Base-by-base conservation (phyloP, 1,140 invertebrate genomes). In the Spodoptera frugiperda region DNA sequence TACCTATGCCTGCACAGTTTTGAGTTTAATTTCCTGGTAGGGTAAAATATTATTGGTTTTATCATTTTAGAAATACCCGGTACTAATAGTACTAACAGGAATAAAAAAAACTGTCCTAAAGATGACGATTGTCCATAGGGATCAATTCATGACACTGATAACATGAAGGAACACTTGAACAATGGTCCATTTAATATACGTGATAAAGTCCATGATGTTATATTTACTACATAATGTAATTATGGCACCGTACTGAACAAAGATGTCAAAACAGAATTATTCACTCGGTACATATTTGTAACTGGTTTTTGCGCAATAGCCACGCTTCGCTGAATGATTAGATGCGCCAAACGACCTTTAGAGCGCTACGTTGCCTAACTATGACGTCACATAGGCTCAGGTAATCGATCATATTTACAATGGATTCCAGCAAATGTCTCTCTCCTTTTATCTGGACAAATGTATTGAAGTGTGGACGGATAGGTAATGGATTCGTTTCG, bases 291-390 rank as follows among this genome's bases (percentile, higher is more conserved):
- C 71, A 55, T 73, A 73, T 65, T 78, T 77, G 70, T 67, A 59
- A 67, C 70, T 15, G 57, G 75, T 79, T 80, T 82, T 81, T 81
- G 78, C 76, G 67, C 77, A 80, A 83, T 77, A 76, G 68, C 49
- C 51, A 83, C 78, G 77, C 75, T 82, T 78, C 67, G 78, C 75
- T 81, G 78, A 85, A 85, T 86, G 84, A 90, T 88, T 88, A 85
- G 86, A 89, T 89, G 81, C 82, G 83, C 81, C 77, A 70, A 67
- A 70, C 78, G 86, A 87, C 88, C 87, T 91, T 88, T 85, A 79
- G 54, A 78, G 5, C 74, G 39, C 49, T n/a, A 17, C 72, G 76
- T 83, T 83, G 82, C 59, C 76, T 84, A 78, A 76, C 72, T 49
- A 82, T 89, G 86, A 88, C 87, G 82, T 87, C 84, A 89, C 80